These are phyloP conservation scores for Casuarius casuarius DNA, from an alignment of 2,113 vertebrate genomes.

Conservation along the genomic window DNA sequence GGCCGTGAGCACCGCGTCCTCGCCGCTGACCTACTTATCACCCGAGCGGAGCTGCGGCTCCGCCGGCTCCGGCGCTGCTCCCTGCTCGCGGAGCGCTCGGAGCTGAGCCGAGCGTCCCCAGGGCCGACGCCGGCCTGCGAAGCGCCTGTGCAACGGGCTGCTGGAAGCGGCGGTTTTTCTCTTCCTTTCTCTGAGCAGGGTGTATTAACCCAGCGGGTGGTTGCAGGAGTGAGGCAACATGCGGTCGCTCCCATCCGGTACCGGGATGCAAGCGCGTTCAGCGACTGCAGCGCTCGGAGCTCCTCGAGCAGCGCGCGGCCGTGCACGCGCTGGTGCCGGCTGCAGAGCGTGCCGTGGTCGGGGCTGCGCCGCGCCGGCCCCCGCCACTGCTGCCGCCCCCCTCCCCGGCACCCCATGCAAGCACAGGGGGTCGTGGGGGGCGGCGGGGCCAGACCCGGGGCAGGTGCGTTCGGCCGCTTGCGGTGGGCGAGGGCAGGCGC, in stretches of 20 bases:
- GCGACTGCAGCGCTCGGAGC: background rate
- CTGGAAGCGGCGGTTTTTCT: background rate
- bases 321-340: no score
- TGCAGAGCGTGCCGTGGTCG: no score
- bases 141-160: background rate
- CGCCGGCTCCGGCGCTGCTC: background rate
- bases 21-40: background rate
- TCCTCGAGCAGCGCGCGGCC: accelerated
- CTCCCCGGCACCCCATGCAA: no score
- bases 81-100: background rate
- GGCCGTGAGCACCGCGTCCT: accelerated
- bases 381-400: background rate
- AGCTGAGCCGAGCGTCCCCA: no score
- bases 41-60: background rate
- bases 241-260: background rate
- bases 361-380: no score
- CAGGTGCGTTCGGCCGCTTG: background rate
- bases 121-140: background rate
- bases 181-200: accelerated
- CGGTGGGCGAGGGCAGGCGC: background rate
- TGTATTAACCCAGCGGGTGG: accelerated
- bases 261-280: accelerated
- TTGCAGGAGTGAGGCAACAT: background rate
- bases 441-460: background rate
- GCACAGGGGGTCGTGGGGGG: no score